Evolutionary conservation across 2,113 vertebrate species (phyloP).

Genomic region (Ctenomys sociabilis): DNA sequence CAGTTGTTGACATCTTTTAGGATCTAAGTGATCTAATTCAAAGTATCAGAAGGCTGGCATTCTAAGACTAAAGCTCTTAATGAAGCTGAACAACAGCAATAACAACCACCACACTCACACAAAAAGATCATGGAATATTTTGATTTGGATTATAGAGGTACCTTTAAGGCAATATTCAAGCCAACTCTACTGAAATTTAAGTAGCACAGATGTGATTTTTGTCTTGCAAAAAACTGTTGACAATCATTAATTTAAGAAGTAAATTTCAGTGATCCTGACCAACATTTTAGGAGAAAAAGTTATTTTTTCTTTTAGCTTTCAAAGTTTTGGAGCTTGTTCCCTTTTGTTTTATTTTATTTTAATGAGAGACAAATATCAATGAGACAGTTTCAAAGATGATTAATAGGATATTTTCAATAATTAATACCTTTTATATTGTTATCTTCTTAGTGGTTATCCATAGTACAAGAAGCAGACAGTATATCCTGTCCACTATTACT

Average conservation of each 20-base stretch:
- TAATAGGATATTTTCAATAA: too few species aligned
- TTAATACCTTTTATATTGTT: too few species aligned
- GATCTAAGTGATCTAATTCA: neutral
- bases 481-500: too few species aligned
- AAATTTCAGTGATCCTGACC: neutral
- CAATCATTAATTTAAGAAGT: neutral
- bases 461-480: too few species aligned
- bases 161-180: neutral
- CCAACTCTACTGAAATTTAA: neutral
- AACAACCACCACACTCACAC: neutral
- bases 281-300: neutral
- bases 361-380: too few species aligned
- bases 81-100: neutral
- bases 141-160: neutral
- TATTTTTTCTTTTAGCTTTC: neutral
- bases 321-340: too few species aligned
- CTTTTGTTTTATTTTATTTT: too few species aligned
- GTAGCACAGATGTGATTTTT: constrained; percentile 5
- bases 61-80: neutral
- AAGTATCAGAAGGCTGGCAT: neutral
- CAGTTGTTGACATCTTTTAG: neutral
- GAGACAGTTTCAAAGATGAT: too few species aligned
- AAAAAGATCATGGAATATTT: neutral
- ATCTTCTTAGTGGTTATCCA: too few species aligned
- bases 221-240: neutral